A percentile compares a stretch with the other conserved stretches of the same genome.
phyloP scores from a whole-genome alignment of 2,888 invertebrate genomes.

The Calameuta idolon region DNA sequence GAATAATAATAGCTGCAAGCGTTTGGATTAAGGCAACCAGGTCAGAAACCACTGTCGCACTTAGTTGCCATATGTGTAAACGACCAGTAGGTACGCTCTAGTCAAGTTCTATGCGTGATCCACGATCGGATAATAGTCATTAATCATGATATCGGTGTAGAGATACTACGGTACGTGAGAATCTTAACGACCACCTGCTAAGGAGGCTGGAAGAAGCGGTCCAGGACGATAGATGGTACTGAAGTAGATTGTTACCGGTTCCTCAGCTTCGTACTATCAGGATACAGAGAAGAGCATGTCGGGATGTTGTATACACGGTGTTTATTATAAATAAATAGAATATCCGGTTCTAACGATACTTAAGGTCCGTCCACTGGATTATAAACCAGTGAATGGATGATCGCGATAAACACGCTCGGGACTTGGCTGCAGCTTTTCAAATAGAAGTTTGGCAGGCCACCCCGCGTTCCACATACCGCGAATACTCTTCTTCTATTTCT shows the following conservation, averaged over 20 bases:
- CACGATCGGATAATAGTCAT: conserved; percentile 29
- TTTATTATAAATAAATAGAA: neutral
- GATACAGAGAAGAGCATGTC: neutral
- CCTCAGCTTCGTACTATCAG: neutral
- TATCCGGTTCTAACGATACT: neutral
- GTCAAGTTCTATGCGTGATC: neutral
- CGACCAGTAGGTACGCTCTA: neutral
- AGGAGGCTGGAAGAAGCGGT: neutral
- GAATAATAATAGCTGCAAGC: neutral
- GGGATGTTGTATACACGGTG: neutral
- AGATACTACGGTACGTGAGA: conserved; percentile 2
- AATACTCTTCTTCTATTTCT: conserved; percentile 5
- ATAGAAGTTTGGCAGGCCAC: neutral
- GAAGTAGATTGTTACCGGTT: neutral
- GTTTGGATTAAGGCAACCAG: conserved; percentile 63
- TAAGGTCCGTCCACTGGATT: neutral
- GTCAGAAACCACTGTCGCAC: conserved; percentile 45
- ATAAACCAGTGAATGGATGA: neutral
- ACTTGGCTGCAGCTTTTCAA: neutral
- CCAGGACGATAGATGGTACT: neutral
- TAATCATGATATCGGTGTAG: conserved; percentile 36
- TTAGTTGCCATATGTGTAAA: neutral
- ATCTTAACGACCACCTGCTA: conserved; percentile 24
- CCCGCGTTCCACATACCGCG: neutral
- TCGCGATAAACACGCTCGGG: neutral